These are phyloP conservation scores for Chrysemys picta DNA, from an alignment of 2,113 vertebrate species.

Conservation along the genomic window DNA sequence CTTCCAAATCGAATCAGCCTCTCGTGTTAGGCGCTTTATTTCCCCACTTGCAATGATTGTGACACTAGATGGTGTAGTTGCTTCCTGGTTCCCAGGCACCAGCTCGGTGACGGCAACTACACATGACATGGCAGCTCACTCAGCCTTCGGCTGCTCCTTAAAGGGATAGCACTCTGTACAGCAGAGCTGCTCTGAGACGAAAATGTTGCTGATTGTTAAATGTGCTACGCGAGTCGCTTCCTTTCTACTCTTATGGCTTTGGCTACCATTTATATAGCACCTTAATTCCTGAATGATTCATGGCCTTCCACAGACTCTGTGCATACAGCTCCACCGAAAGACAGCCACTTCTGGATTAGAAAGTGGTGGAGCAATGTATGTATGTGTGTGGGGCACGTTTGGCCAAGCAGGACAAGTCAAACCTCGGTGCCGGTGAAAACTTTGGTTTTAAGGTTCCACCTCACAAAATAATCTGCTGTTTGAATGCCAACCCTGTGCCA, in stretches of 20 bases:
- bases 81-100: not conserved
- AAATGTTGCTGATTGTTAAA: too few relatives aligned
- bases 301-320: not conserved
- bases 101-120: not conserved
- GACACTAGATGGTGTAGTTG: too few relatives aligned
- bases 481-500: not conserved
- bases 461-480: not conserved
- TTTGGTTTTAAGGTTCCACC: not conserved
- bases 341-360: not conserved
- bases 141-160: not conserved
- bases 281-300: not conserved
- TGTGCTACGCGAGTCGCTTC: not conserved
- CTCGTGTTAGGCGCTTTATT: too few relatives aligned
- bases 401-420: not conserved
- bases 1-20: not conserved
- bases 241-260: not conserved
- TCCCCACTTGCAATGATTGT: not conserved
- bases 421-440: not conserved
- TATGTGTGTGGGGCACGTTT: not conserved
- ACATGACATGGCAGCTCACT: not conserved
- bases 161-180: not conserved
- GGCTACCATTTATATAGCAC: not conserved
- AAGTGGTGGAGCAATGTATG: not conserved
- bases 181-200: too few relatives aligned
- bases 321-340: not conserved